Evolutionary conservation across 2,113 vertebrate genomes (phyloP).

Genomic region (Gymnocephalus cernua): DNA sequence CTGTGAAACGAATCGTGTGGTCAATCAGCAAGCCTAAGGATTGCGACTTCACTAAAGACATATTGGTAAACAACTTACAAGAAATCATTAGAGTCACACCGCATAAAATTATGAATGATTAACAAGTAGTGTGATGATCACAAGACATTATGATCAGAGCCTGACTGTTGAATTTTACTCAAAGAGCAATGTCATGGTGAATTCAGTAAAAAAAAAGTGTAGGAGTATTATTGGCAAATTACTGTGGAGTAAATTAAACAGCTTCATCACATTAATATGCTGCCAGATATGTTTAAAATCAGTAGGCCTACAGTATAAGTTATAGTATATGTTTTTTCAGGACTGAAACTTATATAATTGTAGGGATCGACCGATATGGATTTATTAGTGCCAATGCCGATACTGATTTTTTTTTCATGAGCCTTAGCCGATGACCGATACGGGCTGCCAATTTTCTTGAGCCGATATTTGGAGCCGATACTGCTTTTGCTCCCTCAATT

Average conservation of each 20-base stretch:
- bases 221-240: not conserved
- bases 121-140: constrained; percentile 40
- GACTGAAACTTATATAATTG: not conserved
- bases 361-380: too few relatives aligned
- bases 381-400: too few relatives aligned
- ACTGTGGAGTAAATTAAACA: not conserved
- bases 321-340: not conserved
- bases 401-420: too few relatives aligned
- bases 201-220: not conserved
- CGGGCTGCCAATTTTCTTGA: too few relatives aligned
- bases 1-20: constrained; percentile 58
- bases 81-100: not conserved
- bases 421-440: too few relatives aligned
- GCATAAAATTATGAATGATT: not conserved
- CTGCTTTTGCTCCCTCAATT: too few relatives aligned
- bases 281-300: not conserved
- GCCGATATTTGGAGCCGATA: too few relatives aligned
- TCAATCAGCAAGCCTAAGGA: not conserved
- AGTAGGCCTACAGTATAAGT: not conserved
- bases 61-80: not conserved
- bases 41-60: not conserved
- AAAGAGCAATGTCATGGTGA: not conserved
- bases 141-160: constrained; percentile 32
- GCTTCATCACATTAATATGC: not conserved
- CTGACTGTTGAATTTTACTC: constrained; percentile 2